Evolutionary conservation across 2,888 invertebrate genomes (phyloP).

Genomic region (Pyralis farinalis): DNA sequence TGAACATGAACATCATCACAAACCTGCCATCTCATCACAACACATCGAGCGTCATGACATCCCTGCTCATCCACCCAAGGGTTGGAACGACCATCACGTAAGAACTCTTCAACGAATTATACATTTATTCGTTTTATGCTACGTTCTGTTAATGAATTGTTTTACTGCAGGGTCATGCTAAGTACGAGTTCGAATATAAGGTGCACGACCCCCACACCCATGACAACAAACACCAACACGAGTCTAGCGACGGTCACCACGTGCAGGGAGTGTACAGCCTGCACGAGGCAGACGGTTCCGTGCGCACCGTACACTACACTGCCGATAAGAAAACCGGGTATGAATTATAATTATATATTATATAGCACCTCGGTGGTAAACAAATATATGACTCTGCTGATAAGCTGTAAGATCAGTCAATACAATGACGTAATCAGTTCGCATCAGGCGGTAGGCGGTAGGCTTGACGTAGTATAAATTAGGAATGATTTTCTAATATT

Average conservation of each 20-base stretch:
- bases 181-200: conserved; percentile 68
- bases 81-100: conserved; percentile 6
- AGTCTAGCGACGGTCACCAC: conserved; percentile 73
- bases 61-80: conserved; percentile 5
- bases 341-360: conserved; percentile 15
- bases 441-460: too few species aligned
- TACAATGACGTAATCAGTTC: too few species aligned
- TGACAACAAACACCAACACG: conserved; percentile 72
- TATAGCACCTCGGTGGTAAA: too few species aligned
- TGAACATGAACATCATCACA: not conserved
- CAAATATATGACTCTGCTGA: too few species aligned
- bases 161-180: conserved; percentile 44
- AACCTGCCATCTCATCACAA: conserved; percentile 9
- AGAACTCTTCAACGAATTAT: too few species aligned
- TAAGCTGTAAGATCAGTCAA: too few species aligned
- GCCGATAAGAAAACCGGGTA: conserved; percentile 63
- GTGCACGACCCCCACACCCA: conserved; percentile 73
- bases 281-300: conserved; percentile 59
- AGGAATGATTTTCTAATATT: too few species aligned
- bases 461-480: too few species aligned
- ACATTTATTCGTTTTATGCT: too few species aligned
- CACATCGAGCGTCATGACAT: conserved; percentile 8
- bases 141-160: too few species aligned
- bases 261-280: conserved; percentile 79
- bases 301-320: conserved; percentile 67